Evolutionary conservation across 2,797 vertebrate species (phyloP).

Genomic region (Smutsia gigantea): DNA sequence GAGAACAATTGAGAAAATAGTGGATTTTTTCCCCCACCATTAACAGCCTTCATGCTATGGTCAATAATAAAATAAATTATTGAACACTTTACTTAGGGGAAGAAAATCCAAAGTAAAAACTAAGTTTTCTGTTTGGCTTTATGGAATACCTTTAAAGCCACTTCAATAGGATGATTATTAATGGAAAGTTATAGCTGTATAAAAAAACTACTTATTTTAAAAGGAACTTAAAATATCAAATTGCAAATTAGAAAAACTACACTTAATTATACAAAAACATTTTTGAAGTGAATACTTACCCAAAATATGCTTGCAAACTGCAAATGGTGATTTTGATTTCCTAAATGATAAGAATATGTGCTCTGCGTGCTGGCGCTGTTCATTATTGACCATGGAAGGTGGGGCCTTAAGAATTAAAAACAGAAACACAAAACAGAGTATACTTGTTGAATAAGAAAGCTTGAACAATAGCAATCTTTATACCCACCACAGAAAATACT

Average conservation of each 20-base stretch:
- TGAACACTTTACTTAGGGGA: neutral
- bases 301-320: slow-evolving; percentile 98
- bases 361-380: slow-evolving; percentile 98
- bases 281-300: slow-evolving; percentile 88
- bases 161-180: slow-evolving; percentile 28
- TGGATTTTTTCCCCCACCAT: neutral
- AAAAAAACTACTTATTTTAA: slow-evolving; percentile 28
- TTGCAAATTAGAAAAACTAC: slow-evolving; percentile 24
- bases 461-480: neutral
- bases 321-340: slow-evolving; percentile 99
- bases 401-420: slow-evolving; percentile 91
- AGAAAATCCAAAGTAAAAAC: slow-evolving; percentile 32
- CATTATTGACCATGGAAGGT: slow-evolving; percentile 98
- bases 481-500: neutral
- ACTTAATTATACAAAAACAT: slow-evolving; percentile 34
- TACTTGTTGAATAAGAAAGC: neutral
- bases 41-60: slow-evolving; percentile 17
- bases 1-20: neutral
- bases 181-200: slow-evolving; percentile 11
- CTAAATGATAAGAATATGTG: slow-evolving; percentile 99
- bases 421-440: slow-evolving; percentile 43
- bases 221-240: slow-evolving; percentile 61
- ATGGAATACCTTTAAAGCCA: slow-evolving; percentile 31
- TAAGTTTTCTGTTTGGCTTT: slow-evolving; percentile 22
- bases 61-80: slow-evolving; percentile 46